Base-by-base conservation (phyloP, 2,888 invertebrate species). In the Leptinotarsa rubiginosa region DNA sequence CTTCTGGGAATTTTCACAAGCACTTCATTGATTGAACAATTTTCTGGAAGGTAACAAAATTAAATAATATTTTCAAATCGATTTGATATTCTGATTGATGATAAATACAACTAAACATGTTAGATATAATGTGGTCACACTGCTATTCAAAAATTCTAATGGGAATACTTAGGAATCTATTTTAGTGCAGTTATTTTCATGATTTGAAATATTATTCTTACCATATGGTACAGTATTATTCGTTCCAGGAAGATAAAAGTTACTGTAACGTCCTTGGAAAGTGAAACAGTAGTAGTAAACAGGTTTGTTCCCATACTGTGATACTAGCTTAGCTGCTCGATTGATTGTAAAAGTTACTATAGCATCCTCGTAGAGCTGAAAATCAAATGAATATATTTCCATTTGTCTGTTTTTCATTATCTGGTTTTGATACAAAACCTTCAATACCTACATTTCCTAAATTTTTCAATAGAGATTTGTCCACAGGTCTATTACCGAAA, bases 211-310 rank as follows among this genome's bases (percentile, higher is more conserved):
- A 16, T 16, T 50, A 20, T 56, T 13, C 74, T 81, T 81, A 85
- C 85, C 85, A 72, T 81, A 85, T 22, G 84, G 82, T 69, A 80
- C 72, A 10, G 84, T 84, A 12, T 87, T 88, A 52, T 87, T 87
- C 18, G 90, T 90, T 65, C 86, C 88, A 0, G 90, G 89, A 80
- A 91, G 89, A 77, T 90, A 89, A 50, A 89, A 89, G 80, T 90
- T 89, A 82, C 92, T 92, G 79, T 89, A 90, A 73, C 90, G 87
- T 4, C 93, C 92, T 81, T 91, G 78, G 2, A 93, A 93, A 81
- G 91, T 89, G 83, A 93, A 92, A 64, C 90, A 87, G 83, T 92
- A 92, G 83, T 92, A 92, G 85, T 75, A 93, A 2, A 93, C 91
- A 13, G 89, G 88, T 64, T 73, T 82, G 3, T 87, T 87, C 1